These are phyloP conservation scores for Stichopus horrens DNA, from an alignment of 53 echinoderm and acorn worm genomes.

Conservation along the genomic window DNA sequence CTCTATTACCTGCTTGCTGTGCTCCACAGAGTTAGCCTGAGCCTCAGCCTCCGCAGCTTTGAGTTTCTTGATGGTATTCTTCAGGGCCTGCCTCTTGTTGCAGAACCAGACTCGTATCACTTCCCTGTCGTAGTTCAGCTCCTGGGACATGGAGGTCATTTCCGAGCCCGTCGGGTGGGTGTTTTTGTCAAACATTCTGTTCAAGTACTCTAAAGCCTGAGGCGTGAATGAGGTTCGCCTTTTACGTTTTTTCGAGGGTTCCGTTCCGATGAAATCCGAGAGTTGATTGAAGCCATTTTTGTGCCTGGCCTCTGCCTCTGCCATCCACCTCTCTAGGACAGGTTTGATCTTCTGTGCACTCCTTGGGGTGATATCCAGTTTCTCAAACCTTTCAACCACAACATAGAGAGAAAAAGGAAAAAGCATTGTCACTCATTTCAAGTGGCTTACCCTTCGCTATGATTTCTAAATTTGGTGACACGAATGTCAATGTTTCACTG, in stretches of 20 bases:
- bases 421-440: background rate
- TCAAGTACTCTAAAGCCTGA: constrained; percentile 95
- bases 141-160: constrained; percentile 90
- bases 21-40: constrained; percentile 36
- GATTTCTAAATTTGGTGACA: no score
- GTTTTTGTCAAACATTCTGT: constrained; percentile 93
- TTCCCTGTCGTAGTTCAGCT: constrained; percentile 96
- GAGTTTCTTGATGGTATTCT: constrained; percentile 98
- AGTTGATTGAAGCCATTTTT: constrained; percentile 98
- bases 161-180: constrained; percentile 97
- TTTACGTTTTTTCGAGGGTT: constrained; percentile 98
- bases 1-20: constrained; percentile 40
- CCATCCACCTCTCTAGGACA: constrained; percentile 97
- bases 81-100: constrained; percentile 97
- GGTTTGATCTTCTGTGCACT: constrained; percentile 99
- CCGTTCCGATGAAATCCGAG: constrained; percentile 97
- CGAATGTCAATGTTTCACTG: no score
- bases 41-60: constrained; percentile 76
- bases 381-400: constrained; percentile 86
- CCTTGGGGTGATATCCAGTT: constrained; percentile 98
- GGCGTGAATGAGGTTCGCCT: constrained; percentile 99
- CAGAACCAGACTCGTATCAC: constrained; percentile 99
- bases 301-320: constrained; percentile 98
- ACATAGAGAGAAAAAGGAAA: background rate
- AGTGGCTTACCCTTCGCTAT: no score